These are phyloP conservation scores for Xiphophorus birchmanni DNA, from an alignment of 2,797 vertebrate genomes.

Conservation along the genomic window DNA sequence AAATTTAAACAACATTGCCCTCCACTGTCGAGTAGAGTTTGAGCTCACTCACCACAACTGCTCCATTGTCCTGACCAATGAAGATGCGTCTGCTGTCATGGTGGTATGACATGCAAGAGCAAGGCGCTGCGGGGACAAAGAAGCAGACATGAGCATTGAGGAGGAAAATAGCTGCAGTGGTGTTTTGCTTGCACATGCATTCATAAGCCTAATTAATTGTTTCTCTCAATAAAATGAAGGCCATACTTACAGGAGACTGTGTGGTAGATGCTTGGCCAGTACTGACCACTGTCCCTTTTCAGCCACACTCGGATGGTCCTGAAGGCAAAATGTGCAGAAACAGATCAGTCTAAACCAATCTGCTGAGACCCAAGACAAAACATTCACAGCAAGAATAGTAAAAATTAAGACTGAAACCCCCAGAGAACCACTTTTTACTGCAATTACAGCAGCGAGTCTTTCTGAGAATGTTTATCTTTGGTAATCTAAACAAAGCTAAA, in stretches of 20 bases:
- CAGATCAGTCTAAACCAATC: neutral
- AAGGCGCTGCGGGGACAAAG: constrained; percentile 82
- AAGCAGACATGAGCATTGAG: neutral
- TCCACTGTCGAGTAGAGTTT: neutral
- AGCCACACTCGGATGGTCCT: constrained; percentile 97
- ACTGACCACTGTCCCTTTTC: constrained; percentile 97
- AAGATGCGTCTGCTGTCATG: constrained; percentile 95
- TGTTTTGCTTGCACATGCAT: neutral
- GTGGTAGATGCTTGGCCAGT: constrained; percentile 97
- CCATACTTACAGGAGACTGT: constrained; percentile 93
- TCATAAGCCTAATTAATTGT: neutral
- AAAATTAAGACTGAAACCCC: neutral
- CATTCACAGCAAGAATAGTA: neutral
- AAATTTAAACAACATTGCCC: constrained; percentile 4
- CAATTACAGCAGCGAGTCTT: neutral
- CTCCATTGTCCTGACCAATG: constrained; percentile 96
- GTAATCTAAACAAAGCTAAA: neutral
- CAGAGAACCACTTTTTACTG: neutral
- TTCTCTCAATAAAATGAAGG: neutral
- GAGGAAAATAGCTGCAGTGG: neutral
- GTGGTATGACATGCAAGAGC: constrained; percentile 94
- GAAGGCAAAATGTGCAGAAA: constrained; percentile 74
- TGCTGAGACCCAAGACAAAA: neutral
- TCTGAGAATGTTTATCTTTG: neutral
- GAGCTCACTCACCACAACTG: constrained; percentile 88